Evolutionary conservation across 2,113 vertebrate genomes (phyloP), one percentile per base, ranked within the genome.

Genomic region (Salvelinus fontinalis): DNA sequence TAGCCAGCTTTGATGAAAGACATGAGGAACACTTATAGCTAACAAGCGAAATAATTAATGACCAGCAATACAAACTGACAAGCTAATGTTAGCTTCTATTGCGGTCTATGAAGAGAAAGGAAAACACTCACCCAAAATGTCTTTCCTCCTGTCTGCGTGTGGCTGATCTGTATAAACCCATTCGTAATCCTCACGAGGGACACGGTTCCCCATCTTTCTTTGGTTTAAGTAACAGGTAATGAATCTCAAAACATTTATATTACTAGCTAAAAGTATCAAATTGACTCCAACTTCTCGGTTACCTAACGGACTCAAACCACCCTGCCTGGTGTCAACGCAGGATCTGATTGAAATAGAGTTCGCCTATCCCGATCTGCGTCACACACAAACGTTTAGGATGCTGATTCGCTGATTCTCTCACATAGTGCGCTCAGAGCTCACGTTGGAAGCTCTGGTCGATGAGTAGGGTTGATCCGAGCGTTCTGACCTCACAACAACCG

Each of bases 161-260:
- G 97, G 97, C 91, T 99, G 94, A 74, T 99, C 97, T 2, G 95
- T 96, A 57, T 98, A 99, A 1, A 97, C 96, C 97, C 97, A 99
- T 65, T 98, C 96, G 71, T 94, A 99, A 75, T 99, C 97, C 3
- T 97, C 95, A 0, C 97, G 95, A 0, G 92, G 91, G 0, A 96
- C 94, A 0, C 89, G 82, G 70, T 93, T 97, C 2, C 97, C 97
- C 97, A 99, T 99, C 49, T 57, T 2, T 27, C 7, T 68, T 20
- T 68, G 27, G 27, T 29, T 13, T 67, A 29, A 18, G 34, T 29
- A 8, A n/a, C 6, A 13, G 12, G 67, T n/a, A 48, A 9, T 49
- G 34, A 12, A 5, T 48, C 39, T 49, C 6, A 48, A 22, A 22
- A 3, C 3, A 49, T 48, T n/a, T 70, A 31, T 34, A 12, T 29